Evolutionary conservation across 2,888 invertebrate genomes (phyloP), one percentile per base, ranked within the genome.

Genomic region (Toxonevra muliebris): DNA sequence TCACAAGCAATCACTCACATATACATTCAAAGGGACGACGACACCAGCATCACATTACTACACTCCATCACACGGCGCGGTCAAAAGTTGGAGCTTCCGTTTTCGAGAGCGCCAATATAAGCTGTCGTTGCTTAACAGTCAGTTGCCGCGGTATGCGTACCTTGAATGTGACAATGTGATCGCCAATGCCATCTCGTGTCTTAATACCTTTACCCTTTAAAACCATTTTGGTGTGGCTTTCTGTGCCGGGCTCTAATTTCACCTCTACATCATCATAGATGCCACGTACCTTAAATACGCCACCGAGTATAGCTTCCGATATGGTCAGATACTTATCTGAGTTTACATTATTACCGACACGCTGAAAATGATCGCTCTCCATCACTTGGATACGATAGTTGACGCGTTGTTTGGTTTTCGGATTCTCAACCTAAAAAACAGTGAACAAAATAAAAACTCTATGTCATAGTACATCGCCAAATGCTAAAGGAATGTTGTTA

Each of bases 241-340:
- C 82, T 0, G 80, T 79, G 7, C 84, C 85, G 1, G 84, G 77
- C 1, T 77, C 77, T 4, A 84, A 70, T 17, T 78, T 80, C 2
- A 84, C 41, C 9, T 80, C 78, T 0, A 81, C 45, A 10, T 76
- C 76, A 41, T 80, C 80, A 67, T 84, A 80, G 7, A 84, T 73
- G 3, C 84, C 83, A 30, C 79, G 80, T 5, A 82, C 75, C 19
- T 75, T 75, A n/a, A 81, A 78, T 1, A 59, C 76, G 2, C 80
- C 82, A 13, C 84, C 84, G 4, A 84, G 68, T 12, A 84, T 76
- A 0, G 84, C 84, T 55, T 84, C 81, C 10, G 79, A 77, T 9
- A 84, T 76, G 19, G 77, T 80, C 0, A 84, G 57, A 60, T 78
- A 76, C 63, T 81, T 80, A 19, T 81, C 81, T 0, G 82, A 81